Conservation (phyloP, 2,888 invertebrate genomes). For the Phaedon cochleariae region DNA sequence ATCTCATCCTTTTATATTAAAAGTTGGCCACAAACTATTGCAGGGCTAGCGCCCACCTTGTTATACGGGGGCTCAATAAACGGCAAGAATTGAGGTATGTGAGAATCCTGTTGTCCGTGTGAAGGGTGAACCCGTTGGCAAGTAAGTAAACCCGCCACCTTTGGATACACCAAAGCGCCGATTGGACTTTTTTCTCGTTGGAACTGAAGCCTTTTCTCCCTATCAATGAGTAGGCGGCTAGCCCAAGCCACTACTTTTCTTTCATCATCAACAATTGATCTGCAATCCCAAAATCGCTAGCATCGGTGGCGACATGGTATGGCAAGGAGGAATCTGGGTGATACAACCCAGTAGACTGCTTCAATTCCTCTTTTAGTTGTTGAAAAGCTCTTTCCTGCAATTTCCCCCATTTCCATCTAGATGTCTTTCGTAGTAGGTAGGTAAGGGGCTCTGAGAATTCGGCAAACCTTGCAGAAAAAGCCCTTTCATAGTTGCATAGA, state of each 20-base stretch:
- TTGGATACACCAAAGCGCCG: constrained; percentile 29
- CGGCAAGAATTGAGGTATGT: constrained; percentile 44
- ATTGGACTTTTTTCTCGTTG: constrained; percentile 35
- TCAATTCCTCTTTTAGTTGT: not conserved
- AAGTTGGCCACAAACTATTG: no score
- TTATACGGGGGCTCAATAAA: constrained; percentile 40
- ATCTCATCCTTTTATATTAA: no score
- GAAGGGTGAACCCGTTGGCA: constrained; percentile 35
- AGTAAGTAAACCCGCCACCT: constrained; percentile 41
- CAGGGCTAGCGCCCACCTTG: constrained; percentile 42
- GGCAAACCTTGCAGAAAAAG: constrained; percentile 8
- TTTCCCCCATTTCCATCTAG: constrained; percentile 10
- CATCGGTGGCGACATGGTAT: constrained; percentile 15
- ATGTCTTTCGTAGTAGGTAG: constrained; percentile 6
- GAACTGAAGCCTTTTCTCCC: constrained; percentile 28
- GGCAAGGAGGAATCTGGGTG: constrained; percentile 4
- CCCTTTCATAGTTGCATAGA: constrained; percentile 27
- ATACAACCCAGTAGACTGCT: constrained; percentile 10
- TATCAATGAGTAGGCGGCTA: constrained; percentile 17
- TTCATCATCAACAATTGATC: constrained; percentile 3
- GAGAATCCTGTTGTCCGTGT: constrained; percentile 45
- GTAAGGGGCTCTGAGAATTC: constrained; percentile 12
- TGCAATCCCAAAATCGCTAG: constrained; percentile 11
- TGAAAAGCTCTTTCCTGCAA: constrained; percentile 4
- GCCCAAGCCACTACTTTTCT: constrained; percentile 16